A percentile compares a stretch with the other conserved stretches of the same genome.
Conservation (phyloP, 2,113 vertebrate genomes). For the Setophaga kirtlandii region DNA sequence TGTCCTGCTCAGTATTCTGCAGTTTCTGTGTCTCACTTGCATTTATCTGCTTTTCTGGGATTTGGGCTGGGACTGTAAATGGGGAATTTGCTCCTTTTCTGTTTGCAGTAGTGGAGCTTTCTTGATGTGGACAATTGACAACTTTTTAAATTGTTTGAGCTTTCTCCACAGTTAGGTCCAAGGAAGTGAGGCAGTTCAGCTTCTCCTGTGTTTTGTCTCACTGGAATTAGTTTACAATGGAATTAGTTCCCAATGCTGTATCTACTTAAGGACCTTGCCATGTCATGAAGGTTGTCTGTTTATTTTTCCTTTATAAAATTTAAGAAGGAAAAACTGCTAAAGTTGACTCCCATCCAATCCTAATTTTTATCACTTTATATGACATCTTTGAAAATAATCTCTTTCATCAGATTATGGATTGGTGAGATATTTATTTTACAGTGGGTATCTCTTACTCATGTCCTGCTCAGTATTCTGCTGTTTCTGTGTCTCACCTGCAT, state of each 20-base stretch:
- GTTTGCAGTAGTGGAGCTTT: background rate
- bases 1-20: too few relatives aligned
- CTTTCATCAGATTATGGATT: background rate
- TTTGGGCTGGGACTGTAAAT: background rate
- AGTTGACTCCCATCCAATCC: rapidly evolving
- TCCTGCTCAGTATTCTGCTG: background rate
- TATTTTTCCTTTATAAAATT: background rate
- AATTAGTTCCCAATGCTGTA: background rate
- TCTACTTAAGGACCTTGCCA: background rate
- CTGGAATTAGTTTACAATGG: background rate
- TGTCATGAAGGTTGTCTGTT: background rate
- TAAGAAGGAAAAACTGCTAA: background rate
- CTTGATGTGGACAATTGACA: background rate
- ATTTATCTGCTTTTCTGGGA: background rate
- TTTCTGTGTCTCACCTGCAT: too few relatives aligned
- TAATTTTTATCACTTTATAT: background rate
- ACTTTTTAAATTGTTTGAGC: background rate
- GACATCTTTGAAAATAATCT: background rate
- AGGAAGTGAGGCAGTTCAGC: background rate
- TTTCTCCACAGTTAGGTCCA: background rate
- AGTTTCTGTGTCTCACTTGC: too few relatives aligned
- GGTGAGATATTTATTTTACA: background rate
- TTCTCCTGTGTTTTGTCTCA: background rate
- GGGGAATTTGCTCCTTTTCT: background rate
- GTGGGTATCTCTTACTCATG: background rate